phyloP scores from a whole-genome alignment of 2,888 invertebrate genomes.

The Anodontia alba region DNA sequence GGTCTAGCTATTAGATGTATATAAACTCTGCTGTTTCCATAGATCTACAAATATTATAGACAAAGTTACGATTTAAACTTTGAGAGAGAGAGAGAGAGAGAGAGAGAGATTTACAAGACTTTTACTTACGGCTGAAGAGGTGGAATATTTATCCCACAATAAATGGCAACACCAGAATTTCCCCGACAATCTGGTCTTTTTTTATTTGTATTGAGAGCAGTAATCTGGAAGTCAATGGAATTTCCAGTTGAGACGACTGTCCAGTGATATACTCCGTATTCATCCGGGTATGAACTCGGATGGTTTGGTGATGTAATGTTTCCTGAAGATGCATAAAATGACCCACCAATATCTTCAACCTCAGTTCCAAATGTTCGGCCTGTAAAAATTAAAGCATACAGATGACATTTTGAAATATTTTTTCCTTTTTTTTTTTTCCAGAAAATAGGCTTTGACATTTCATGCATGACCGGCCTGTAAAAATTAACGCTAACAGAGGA shows the following conservation, averaged over 20 bases:
- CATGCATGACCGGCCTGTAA: too few species aligned
- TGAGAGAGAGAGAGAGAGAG: too few species aligned
- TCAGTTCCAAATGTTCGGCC: conserved; percentile 11
- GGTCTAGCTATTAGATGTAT: too few species aligned
- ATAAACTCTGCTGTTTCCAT: too few species aligned
- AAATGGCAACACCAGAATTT: conserved; percentile 8
- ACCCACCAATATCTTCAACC: neutral
- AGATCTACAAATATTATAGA: too few species aligned
- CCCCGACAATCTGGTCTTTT: conserved; percentile 4
- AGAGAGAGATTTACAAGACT: neutral
- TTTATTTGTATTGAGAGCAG: neutral
- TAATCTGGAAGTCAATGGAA: conserved; percentile 3
- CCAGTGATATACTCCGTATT: conserved; percentile 14
- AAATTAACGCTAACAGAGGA: too few species aligned
- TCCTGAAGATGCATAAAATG: neutral
- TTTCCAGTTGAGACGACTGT: neutral
- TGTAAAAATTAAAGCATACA: conserved; percentile 3
- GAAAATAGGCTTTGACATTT: too few species aligned
- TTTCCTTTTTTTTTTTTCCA: too few species aligned
- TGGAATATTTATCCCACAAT: conserved; percentile 13
- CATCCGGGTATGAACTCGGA: neutral
- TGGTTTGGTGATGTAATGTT: neutral
- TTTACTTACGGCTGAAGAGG: conserved; percentile 13
- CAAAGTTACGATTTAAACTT: too few species aligned
- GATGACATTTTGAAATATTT: too few species aligned